Conservation (phyloP, 2,888 invertebrate species). For the Siphlonurus alternatus region DNA sequence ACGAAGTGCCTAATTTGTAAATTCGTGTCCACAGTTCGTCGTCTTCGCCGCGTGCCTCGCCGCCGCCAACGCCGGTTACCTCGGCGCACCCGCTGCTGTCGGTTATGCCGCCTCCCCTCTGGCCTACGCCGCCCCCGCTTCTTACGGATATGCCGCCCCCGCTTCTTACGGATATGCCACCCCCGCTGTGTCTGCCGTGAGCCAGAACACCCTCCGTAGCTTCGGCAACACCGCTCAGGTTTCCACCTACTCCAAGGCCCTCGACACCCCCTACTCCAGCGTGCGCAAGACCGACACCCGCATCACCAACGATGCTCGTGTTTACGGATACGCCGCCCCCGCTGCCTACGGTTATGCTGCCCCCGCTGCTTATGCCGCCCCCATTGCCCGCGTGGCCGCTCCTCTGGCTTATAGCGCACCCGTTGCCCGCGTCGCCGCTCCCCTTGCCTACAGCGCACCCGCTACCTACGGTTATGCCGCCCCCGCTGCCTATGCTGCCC, state of each 20-base stretch:
- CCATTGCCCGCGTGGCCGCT: constrained; percentile 9
- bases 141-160: constrained; percentile 4
- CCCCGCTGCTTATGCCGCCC: constrained; percentile 2
- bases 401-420: constrained; percentile 5
- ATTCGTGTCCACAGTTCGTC: constrained; percentile 15
- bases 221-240: constrained; percentile 35
- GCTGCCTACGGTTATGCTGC: constrained; percentile 8
- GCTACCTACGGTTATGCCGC: constrained; percentile 14
- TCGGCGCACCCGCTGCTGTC: constrained; percentile 11
- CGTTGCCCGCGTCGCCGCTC: constrained; percentile 13
- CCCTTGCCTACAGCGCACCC: constrained; percentile 9
- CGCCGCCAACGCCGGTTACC: constrained; percentile 18
- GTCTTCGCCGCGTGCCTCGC: constrained; percentile 17
- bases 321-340: constrained; percentile 15
- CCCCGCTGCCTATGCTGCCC: constrained; percentile 12
- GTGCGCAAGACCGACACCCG: too few relatives aligned
- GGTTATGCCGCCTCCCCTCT: constrained; percentile 14
- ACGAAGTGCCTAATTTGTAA: too few relatives aligned
- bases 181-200: constrained; percentile 14
- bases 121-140: constrained; percentile 4
- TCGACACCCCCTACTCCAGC: too few relatives aligned
- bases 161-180: constrained; percentile 6
- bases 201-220: constrained; percentile 38
- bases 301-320: constrained; percentile 16
- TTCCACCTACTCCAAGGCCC: too few relatives aligned